These are phyloP conservation scores for Baccha elongata DNA, from an alignment of 2,888 invertebrate species.

Conservation along the genomic window DNA sequence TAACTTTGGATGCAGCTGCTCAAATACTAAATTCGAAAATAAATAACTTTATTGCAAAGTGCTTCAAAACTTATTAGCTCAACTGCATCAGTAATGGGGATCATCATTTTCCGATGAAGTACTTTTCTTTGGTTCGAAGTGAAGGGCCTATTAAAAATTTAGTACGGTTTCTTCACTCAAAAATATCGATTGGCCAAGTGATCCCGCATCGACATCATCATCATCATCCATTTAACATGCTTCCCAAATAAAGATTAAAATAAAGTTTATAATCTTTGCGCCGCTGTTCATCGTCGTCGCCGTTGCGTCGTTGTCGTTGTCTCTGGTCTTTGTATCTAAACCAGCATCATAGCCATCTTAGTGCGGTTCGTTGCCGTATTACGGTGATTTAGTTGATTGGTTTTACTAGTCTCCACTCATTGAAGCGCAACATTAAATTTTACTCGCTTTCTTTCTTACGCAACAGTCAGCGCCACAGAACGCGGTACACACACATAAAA, in stretches of 20 bases:
- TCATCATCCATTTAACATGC: slow-evolving; percentile 17
- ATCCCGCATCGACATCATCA: background rate
- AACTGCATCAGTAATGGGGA: too few relatives aligned
- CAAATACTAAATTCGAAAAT: too few relatives aligned
- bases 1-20: too few relatives aligned
- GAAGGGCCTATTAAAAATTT: slow-evolving; percentile 20
- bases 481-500: slow-evolving; percentile 54
- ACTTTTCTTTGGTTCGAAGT: background rate
- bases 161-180: slow-evolving; percentile 20
- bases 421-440: slow-evolving; percentile 72
- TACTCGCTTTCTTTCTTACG: slow-evolving; percentile 70
- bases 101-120: too few relatives aligned
- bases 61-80: too few relatives aligned
- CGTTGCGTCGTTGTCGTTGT: slow-evolving; percentile 6
- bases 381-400: slow-evolving; percentile 72
- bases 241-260: slow-evolving; percentile 33
- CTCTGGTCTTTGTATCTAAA: slow-evolving; percentile 25
- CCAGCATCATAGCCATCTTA: slow-evolving; percentile 20
- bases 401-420: slow-evolving; percentile 71
- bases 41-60: too few relatives aligned
- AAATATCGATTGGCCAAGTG: background rate
- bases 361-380: slow-evolving; percentile 51
- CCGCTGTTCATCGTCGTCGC: slow-evolving; percentile 1
- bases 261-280: slow-evolving; percentile 42
- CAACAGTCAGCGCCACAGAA: slow-evolving; percentile 61